Percentiles rank a stretch among this genome's conserved stretches.
Conservation (phyloP, 2,888 invertebrate genomes). For the Melangyna quadrimaculata region DNA sequence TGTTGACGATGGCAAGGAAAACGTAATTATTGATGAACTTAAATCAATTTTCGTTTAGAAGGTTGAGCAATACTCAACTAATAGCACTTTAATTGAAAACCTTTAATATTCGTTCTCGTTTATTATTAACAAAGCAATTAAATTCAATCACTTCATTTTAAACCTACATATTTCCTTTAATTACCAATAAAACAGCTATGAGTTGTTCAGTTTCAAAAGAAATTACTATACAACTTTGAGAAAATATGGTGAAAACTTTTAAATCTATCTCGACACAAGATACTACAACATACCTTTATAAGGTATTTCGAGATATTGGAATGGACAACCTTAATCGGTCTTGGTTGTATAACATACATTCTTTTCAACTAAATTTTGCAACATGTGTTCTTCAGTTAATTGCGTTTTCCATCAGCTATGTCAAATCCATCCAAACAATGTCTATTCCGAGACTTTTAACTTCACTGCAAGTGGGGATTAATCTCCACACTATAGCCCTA, state of each 20-base stretch:
- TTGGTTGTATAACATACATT: constrained; percentile 37
- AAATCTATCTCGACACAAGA: constrained; percentile 21
- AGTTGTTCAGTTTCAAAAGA: neutral
- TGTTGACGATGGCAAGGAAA: too few species aligned
- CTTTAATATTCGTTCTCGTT: neutral
- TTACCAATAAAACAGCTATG: too few species aligned
- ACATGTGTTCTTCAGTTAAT: constrained; percentile 30
- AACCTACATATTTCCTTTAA: too few species aligned
- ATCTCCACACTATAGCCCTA: constrained; percentile 6
- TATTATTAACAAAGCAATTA: neutral
- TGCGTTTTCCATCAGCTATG: constrained; percentile 39
- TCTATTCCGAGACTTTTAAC: constrained; percentile 28
- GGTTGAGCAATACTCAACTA: neutral
- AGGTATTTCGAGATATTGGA: constrained; percentile 31
- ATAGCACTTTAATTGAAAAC: neutral
- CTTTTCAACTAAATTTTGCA: constrained; percentile 18
- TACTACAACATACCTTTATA: constrained; percentile 27
- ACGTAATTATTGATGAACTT: too few species aligned
- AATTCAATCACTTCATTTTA: too few species aligned
- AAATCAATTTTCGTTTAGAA: too few species aligned
- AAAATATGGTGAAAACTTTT: constrained; percentile 2
- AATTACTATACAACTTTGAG: neutral
- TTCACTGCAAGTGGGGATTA: constrained; percentile 45
- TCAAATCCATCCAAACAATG: constrained; percentile 24
- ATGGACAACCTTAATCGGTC: constrained; percentile 50